Evolutionary conservation across 2,113 vertebrate species (phyloP), one percentile per base, ranked within the genome.

Genomic region (Pseudopipra pipra): DNA sequence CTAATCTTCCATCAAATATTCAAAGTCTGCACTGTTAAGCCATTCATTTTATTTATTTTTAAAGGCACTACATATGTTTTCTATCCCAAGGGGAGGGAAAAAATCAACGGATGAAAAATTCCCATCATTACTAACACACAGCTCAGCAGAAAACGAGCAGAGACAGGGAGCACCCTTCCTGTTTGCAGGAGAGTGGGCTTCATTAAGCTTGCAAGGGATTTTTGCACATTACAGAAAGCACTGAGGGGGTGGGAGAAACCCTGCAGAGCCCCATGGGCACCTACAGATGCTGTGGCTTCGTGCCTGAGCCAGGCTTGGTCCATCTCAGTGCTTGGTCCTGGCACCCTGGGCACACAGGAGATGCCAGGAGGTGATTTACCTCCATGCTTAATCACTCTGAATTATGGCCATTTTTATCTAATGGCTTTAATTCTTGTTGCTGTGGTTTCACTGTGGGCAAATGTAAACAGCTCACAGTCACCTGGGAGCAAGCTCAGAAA

Each of bases 401-500:
- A 95, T 90, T 87, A 68, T 28, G 85, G 65, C 67, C 18, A 77
- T 89, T 90, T 94, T 88, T 74, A 92, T 46, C 95, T 97, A 96
- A 97, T 89, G 88, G 85, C 62, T 93, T 95, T 94, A 80, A 87
- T 84, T 84, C 85, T 95, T 78, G 77, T 94, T 92, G 92, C 97
- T 95, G 93, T 95, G 87, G 91, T 97, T 97, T 95, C 96, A 33
- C 63, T 35, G 41, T 54, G 76, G 73, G 43, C 43, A 54, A 92
- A 61, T 49, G 89, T 79, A 91, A 97, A 94, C 89, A 96, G 80
- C 71, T 92, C 84, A 15, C 61, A 77, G 78, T 79, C 95, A 71
- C 52, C 80, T 11, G 18, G 54, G 73, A 90, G 49, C 16, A 92
- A 88, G 72, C 90, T 96, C 94, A 67, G 33, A 68, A 80, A 58